Conservation (phyloP, 1,140 invertebrate genomes). For the Solenopsis fugax region DNA sequence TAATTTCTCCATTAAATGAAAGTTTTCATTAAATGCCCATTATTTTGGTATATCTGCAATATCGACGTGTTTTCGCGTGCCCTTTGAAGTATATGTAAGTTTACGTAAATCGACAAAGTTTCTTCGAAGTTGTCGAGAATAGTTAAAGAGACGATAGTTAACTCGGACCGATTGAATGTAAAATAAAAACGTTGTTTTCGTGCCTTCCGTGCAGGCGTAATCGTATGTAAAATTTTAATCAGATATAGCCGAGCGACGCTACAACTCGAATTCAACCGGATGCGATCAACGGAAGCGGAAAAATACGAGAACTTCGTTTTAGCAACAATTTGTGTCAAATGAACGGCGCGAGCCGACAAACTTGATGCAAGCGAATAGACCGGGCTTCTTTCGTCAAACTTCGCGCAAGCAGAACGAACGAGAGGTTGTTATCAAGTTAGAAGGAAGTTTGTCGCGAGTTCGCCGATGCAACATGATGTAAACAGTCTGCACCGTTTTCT, state of each 20-base stretch:
- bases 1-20: not conserved
- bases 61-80: not conserved
- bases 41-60: not conserved
- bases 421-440: constrained; percentile 64
- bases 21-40: not conserved
- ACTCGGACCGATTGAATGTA: constrained; percentile 10
- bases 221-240: constrained; percentile 47
- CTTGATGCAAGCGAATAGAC: constrained; percentile 60
- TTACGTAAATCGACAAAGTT: not conserved
- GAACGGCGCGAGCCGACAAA: constrained; percentile 55
- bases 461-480: constrained; percentile 57
- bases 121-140: not conserved
- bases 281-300: constrained; percentile 50
- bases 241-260: constrained; percentile 3
- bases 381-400: constrained; percentile 59
- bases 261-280: constrained; percentile 11
- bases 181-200: constrained; percentile 13
- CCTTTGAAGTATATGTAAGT: not conserved
- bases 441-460: constrained; percentile 57
- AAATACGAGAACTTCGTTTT: constrained; percentile 52
- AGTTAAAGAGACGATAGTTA: not conserved
- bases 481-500: constrained; percentile 52
- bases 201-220: not conserved
- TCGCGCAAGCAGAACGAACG: constrained; percentile 59
- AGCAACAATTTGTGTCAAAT: constrained; percentile 59